Conservation (phyloP, 2,888 invertebrate genomes). For the Lasioglossum malachurum region DNA sequence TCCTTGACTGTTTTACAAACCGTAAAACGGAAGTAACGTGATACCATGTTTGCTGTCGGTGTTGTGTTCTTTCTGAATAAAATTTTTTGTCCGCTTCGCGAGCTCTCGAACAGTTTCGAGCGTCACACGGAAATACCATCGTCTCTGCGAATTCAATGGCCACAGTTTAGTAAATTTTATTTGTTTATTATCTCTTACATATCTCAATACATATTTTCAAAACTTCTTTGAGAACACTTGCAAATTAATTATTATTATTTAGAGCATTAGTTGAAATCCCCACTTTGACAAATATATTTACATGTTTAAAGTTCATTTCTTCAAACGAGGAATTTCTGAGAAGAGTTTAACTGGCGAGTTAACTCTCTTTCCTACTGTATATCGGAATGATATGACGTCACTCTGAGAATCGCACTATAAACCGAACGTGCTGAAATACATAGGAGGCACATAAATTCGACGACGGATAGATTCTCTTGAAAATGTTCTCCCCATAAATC, state of each 20-base stretch:
- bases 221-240: background rate
- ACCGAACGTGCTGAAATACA: background rate
- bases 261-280: background rate
- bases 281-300: background rate
- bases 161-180: background rate
- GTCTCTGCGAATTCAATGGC: background rate
- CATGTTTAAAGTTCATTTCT: background rate
- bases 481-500: slow-evolving; percentile 38
- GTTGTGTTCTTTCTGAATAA: background rate
- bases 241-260: background rate
- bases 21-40: background rate
- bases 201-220: background rate
- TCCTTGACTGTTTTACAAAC: background rate
- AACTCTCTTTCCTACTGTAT: background rate
- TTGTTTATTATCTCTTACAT: background rate
- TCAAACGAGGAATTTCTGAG: background rate
- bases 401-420: background rate
- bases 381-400: background rate
- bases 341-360: background rate
- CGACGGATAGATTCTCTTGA: background rate
- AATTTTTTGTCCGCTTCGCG: background rate
- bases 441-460: background rate
- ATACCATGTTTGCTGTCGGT: background rate
- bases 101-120: background rate
- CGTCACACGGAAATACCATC: no score